These are phyloP conservation scores for Sporophila hypoxantha DNA, from an alignment of 2,113 vertebrate species.

Conservation along the genomic window DNA sequence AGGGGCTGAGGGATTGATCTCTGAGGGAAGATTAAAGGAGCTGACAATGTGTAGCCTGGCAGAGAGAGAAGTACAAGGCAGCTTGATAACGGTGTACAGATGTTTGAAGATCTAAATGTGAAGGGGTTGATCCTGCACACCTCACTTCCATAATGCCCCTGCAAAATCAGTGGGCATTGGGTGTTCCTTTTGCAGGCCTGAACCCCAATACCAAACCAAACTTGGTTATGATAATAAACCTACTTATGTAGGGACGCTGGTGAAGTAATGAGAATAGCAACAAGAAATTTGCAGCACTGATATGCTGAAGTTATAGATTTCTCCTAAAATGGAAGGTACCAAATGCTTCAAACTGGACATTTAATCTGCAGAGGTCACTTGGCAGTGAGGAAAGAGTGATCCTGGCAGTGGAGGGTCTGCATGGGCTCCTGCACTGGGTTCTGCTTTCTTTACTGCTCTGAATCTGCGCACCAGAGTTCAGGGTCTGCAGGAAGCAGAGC, in stretches of 20 bases:
- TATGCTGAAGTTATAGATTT: background rate
- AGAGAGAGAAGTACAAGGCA: slow-evolving; percentile 4
- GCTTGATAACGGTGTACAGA: background rate
- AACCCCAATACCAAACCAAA: background rate
- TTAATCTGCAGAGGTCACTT: background rate
- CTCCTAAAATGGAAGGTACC: background rate
- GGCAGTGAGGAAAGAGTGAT: background rate
- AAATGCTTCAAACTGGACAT: background rate
- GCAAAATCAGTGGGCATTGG: background rate
- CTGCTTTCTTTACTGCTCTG: background rate
- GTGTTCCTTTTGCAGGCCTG: background rate
- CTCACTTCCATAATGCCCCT: background rate
- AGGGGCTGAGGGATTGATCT: slow-evolving; percentile 51
- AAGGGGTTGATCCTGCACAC: background rate
- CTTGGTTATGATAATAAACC: no score
- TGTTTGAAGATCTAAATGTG: background rate
- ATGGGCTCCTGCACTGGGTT: fast-evolving
- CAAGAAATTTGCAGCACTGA: background rate
- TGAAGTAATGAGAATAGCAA: background rate
- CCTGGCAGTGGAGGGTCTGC: background rate
- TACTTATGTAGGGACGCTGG: background rate
- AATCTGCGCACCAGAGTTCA: background rate
- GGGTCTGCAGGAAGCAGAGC: background rate
- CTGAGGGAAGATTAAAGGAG: slow-evolving; percentile 54
- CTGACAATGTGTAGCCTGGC: slow-evolving; percentile 32